Base-by-base conservation (phyloP, 2,888 invertebrate genomes). In the Macaria liturata region DNA sequence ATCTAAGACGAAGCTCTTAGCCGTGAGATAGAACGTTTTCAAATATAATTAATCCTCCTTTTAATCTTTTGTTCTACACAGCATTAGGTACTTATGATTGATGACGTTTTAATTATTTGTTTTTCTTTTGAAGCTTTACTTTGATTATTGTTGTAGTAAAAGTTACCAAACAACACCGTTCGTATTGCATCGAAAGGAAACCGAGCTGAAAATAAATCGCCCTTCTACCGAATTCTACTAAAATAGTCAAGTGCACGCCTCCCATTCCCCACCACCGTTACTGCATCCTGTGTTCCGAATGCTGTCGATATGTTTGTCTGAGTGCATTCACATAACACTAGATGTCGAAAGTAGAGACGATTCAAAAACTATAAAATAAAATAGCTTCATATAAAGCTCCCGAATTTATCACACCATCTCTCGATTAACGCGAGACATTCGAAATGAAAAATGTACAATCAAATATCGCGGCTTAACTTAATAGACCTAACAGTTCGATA, bases 181-280 rank as follows among this genome's bases (percentile, higher is more conserved):
- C 20, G 34, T 7, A 4, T 37, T 37, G 34, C 34, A 37, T 84
- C 76, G 66, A 80, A 76, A 89, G 90, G 89, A 91, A 90, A 88
- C 86, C 84, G 84, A 78, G 78, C 86, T 85, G 80, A 83, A 88
- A 90, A 90, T 90, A 91, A 88, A 88, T 88, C 86, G 83, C 87
- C 84, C 87, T 86, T 86, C 83, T 84, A 75, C 76, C 73, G 80
- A 85, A 84, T 80, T 80, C 76, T 76, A 87, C 90, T 83, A 87
- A 91, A 90, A 91, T 91, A 91, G 89, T 87, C 80, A 70, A 78
- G 71, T 81, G 78, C 78, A 80, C 83, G 82, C 78, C 83, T 84
- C 80, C 84, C 83, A 85, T 86, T 87, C 87, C 86, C 82, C 79
- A 70, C 83, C 75, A 76, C 82, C 83, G 86, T 90, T 90, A 88